Evolutionary conservation across 2,113 vertebrate genomes (phyloP).

Genomic region (Proteles cristata): DNA sequence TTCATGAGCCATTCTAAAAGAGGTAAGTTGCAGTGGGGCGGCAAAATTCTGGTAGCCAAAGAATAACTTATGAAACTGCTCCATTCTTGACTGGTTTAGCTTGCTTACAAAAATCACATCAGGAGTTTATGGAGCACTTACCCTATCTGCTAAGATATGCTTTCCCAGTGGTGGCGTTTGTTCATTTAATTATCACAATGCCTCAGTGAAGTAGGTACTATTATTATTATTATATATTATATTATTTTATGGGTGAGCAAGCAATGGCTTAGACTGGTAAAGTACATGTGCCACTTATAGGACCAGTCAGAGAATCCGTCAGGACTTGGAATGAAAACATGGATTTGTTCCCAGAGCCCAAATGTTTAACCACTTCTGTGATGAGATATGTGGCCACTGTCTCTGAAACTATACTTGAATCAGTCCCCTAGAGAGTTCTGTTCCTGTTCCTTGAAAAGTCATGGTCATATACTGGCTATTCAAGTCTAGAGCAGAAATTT

Average conservation of each 20-base stretch:
- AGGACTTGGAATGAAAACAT: neutral
- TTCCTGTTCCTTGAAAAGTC: neutral
- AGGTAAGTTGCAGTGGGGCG: neutral
- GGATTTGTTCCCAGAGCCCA: neutral
- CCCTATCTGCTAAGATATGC: neutral
- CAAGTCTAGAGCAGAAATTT: neutral
- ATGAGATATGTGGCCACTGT: neutral
- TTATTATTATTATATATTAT: neutral
- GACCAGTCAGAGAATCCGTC: neutral
- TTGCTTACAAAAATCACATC: neutral
- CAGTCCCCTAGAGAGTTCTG: neutral
- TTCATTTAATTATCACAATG: slow-evolving; percentile 18
- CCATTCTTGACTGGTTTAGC: neutral
- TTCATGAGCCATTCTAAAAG: neutral
- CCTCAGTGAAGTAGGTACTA: neutral
- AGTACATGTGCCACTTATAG: neutral
- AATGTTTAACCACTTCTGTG: neutral
- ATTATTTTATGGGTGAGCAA: neutral
- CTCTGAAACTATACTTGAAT: slow-evolving; percentile 21
- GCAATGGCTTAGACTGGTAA: neutral
- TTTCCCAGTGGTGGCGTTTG: neutral
- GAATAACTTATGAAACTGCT: neutral
- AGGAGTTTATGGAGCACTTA: neutral
- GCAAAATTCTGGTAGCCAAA: neutral
- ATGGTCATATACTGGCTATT: neutral